phyloP scores from a whole-genome alignment of 1,140 invertebrate species.

The Drosophila virilis region DNA sequence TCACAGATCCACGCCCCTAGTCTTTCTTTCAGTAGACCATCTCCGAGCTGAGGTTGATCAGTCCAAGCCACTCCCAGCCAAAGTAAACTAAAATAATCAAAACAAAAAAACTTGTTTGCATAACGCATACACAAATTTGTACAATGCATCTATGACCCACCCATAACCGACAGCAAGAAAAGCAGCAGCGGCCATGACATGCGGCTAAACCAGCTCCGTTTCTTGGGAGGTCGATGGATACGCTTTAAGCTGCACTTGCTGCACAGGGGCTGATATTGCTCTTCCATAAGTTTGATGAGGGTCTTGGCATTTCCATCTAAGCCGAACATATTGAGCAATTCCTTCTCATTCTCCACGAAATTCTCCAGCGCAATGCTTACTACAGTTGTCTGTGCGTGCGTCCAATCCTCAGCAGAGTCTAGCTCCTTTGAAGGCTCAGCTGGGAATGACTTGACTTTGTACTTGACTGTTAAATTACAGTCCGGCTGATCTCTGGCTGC shows the following conservation, averaged over 20 bases:
- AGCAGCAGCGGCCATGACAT: not conserved
- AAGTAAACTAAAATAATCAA: not conserved
- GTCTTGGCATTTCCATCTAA: not conserved
- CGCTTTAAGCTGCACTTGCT: slow-evolving; percentile 8
- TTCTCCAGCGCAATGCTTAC: slow-evolving; percentile 13
- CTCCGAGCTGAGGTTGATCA: not conserved
- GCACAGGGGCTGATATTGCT: slow-evolving; percentile 10
- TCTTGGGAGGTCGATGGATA: not conserved
- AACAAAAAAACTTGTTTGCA: too few species aligned
- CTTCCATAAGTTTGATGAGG: not conserved
- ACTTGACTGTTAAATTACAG: not conserved
- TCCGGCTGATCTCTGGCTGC: not conserved
- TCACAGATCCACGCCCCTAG: not conserved
- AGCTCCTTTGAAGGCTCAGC: not conserved
- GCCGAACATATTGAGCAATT: not conserved
- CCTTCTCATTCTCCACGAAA: not conserved
- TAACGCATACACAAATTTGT: not conserved
- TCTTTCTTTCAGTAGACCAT: not conserved
- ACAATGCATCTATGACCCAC: not conserved
- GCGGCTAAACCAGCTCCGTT: not conserved
- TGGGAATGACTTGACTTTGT: not conserved
- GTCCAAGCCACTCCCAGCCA: not conserved
- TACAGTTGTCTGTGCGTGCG: not conserved
- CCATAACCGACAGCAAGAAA: not conserved
- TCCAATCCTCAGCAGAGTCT: not conserved